Conservation (phyloP, 2,888 invertebrate species). For the Theristus sp. region DNA sequence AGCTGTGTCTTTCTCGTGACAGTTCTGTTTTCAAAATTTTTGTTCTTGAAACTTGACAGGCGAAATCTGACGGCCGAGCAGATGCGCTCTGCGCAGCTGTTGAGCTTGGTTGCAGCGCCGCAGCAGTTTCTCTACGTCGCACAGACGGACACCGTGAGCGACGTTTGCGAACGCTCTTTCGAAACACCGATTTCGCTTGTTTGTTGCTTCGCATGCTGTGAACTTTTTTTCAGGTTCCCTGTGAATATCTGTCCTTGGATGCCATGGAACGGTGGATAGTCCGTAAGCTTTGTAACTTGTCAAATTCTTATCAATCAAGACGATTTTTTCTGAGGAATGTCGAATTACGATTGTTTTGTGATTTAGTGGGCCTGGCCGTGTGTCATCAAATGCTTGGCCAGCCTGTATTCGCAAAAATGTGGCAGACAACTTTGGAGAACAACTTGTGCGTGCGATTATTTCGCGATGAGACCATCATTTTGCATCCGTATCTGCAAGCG, state of each 20-base stretch:
- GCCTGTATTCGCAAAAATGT: slow-evolving; percentile 55
- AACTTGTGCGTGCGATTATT: slow-evolving; percentile 85
- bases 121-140: slow-evolving; percentile 81
- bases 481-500: slow-evolving; percentile 73
- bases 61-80: slow-evolving; percentile 80
- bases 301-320: too few species aligned
- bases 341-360: not conserved
- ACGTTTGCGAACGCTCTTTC: too few species aligned
- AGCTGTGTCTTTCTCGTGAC: too few species aligned
- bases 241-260: slow-evolving; percentile 87
- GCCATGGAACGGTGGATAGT: slow-evolving; percentile 91
- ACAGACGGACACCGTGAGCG: slow-evolving; percentile 55
- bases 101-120: slow-evolving; percentile 77
- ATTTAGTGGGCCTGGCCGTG: slow-evolving; percentile 59
- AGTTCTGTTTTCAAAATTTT: too few species aligned
- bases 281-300: slow-evolving; percentile 40
- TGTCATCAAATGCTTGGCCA: slow-evolving; percentile 64
- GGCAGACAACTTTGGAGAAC: slow-evolving; percentile 73
- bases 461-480: slow-evolving; percentile 86
- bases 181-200: too few species aligned
- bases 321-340: too few species aligned
- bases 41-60: too few species aligned
- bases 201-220: not conserved
- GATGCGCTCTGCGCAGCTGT: slow-evolving; percentile 53
- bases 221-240: slow-evolving; percentile 50